A percentile compares a stretch with the other conserved stretches of the same genome.
phyloP scores from a whole-genome alignment of 1,140 invertebrate genomes.

The Drosophila eugracilis region DNA sequence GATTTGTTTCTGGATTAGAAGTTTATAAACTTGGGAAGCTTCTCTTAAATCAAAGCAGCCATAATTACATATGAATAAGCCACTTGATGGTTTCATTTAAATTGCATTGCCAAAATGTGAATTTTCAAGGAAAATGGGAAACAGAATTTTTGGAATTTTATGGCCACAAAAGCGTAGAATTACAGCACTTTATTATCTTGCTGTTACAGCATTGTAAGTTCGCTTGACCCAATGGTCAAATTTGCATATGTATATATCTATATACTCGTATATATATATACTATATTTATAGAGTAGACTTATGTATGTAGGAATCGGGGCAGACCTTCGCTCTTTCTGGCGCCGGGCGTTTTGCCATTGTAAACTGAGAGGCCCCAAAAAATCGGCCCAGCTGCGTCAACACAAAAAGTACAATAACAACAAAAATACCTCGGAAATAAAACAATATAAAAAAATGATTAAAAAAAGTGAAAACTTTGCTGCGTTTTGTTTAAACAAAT shows the following conservation, averaged over 20 bases:
- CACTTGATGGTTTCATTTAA: neutral
- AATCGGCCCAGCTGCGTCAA: conserved; percentile 66
- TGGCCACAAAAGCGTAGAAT: conserved; percentile 19
- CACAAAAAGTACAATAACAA: conserved; percentile 44
- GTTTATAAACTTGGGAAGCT: neutral
- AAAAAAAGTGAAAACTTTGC: conserved; percentile 20
- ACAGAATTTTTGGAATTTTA: conserved; percentile 26
- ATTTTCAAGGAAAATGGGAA: too few relatives aligned
- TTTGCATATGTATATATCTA: neutral
- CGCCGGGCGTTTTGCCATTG: conserved; percentile 57
- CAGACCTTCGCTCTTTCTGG: conserved; percentile 56
- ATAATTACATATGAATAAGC: conserved; percentile 3
- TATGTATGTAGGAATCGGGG: conserved; percentile 10
- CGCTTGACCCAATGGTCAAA: conserved; percentile 15
- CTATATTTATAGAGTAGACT: conserved; percentile 3
- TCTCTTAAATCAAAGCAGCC: neutral
- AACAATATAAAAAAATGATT: conserved; percentile 5
- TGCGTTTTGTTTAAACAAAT: conserved; percentile 65
- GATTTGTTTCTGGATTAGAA: neutral
- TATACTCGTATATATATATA: conserved; percentile 1
- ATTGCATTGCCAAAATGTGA: neutral
- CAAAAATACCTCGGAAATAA: conserved; percentile 15
- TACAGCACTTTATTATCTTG: conserved; percentile 46
- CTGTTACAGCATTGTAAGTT: conserved; percentile 41
- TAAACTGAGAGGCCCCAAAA: conserved; percentile 58